phyloP scores from a whole-genome alignment of 2,888 invertebrate species.

The Apeira syringaria region DNA sequence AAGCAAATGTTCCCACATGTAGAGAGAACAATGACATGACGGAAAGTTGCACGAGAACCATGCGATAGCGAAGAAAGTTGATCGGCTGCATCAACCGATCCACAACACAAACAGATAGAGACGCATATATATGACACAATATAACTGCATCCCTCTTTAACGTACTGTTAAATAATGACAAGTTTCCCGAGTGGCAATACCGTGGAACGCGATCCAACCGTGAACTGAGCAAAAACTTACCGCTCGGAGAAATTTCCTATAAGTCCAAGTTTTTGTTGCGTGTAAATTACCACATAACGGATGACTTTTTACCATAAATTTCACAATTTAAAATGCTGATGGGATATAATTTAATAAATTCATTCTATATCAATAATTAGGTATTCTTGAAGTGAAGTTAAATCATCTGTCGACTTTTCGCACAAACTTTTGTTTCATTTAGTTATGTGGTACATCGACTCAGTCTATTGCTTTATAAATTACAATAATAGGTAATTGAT shows the following conservation, averaged over 20 bases:
- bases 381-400: not conserved
- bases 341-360: slow-evolving; percentile 12
- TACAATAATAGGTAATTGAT: no score
- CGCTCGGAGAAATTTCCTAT: slow-evolving; percentile 66
- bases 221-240: slow-evolving; percentile 61
- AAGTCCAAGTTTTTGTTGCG: slow-evolving; percentile 60
- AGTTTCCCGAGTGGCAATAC: slow-evolving; percentile 51
- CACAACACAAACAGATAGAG: slow-evolving; percentile 18
- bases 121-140: slow-evolving; percentile 17
- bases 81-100: slow-evolving; percentile 36
- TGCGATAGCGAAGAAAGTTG: slow-evolving; percentile 59
- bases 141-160: slow-evolving; percentile 33
- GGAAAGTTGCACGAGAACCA: slow-evolving; percentile 69
- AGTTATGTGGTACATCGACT: no score
- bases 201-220: slow-evolving; percentile 62
- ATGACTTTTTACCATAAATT: slow-evolving; percentile 42
- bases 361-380: not conserved
- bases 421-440: no score
- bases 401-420: not conserved
- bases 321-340: slow-evolving; percentile 26
- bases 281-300: slow-evolving; percentile 66
- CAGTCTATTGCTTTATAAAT: no score
- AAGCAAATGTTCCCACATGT: slow-evolving; percentile 55
- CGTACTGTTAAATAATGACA: slow-evolving; percentile 46
- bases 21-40: slow-evolving; percentile 61